Base-by-base conservation (phyloP, 1,140 invertebrate genomes). In the Phenacoccus solenopsis region DNA sequence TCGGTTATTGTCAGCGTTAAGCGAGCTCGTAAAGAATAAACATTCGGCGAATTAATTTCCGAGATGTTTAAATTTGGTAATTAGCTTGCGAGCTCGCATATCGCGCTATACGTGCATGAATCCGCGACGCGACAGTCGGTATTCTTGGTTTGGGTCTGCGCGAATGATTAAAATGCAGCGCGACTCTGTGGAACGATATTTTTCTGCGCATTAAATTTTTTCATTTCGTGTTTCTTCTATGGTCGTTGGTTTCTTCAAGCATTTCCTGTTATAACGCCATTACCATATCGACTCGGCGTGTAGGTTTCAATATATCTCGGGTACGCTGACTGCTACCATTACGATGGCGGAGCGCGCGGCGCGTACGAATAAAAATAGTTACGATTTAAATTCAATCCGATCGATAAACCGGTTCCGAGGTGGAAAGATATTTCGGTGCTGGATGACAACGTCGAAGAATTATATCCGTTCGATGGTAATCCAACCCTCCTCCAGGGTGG, bases 361-460 rank as follows among this genome's bases (percentile, higher is more conserved):
- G 38, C 20, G 38, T 16, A 49, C 38, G 38, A 49, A 49, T 49
- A 49, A 49, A 49, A 49, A 49, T 49, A 49, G 38, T 49, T 16
- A 49, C 38, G 38, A 49, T 49, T 49, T 49, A 49, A 49, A 49
- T 49, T 49, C 38, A 49, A 49, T n/a, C n/a, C n/a, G n/a, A n/a
- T 49, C 20, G 38, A 49, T 49, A 49, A 49, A 49, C 38, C 38
- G 38, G 38, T 49, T 49, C 16, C 38, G 16, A 49, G 5, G 20
- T 49, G 38, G 38, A 49, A 49, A 49, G n/a, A n/a, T 49, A 49
- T 49, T 49, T 49, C 20, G 38, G 38, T 49, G 13, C 16, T 10
- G 20, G 38, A 49, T 49, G 38, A 49, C 38, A 49, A 49, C 38
- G 38, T 49, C 13, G 38, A 49, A 49, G 13, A 16, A 49, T 49